phyloP scores from a whole-genome alignment of 1,140 invertebrate species.

The Saccostrea glomerata region DNA sequence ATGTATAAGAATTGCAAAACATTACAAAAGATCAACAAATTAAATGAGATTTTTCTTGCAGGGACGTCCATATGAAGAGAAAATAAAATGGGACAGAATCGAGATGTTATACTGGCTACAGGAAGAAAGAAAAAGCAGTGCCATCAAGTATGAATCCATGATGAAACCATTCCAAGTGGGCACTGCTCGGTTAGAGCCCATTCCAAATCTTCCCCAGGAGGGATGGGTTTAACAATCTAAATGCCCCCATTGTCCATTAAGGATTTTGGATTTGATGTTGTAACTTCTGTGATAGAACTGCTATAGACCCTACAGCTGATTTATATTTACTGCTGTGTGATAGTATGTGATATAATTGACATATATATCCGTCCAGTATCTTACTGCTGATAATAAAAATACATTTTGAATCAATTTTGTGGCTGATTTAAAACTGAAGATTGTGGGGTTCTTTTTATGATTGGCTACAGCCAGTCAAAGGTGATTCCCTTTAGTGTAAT shows the following conservation, averaged over 20 bases:
- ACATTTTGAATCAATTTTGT: not conserved
- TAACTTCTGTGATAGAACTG: constrained; percentile 11
- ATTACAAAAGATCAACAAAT: not conserved
- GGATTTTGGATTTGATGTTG: not conserved
- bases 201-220: constrained; percentile 40
- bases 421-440: no score
- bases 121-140: constrained; percentile 77
- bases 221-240: not conserved
- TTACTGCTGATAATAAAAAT: not conserved
- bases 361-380: not conserved
- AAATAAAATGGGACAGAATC: constrained; percentile 79
- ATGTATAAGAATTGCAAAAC: no score
- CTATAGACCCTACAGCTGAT: not conserved
- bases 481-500: no score
- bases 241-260: not conserved
- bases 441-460: no score
- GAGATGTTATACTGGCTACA: constrained; percentile 79
- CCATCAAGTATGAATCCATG: constrained; percentile 72
- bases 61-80: constrained; percentile 77
- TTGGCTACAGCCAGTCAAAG: no score
- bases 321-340: not conserved
- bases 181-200: constrained; percentile 52
- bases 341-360: not conserved
- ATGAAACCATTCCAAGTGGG: constrained; percentile 58
- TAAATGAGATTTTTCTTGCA: constrained; percentile 51